Evolutionary conservation across 2,888 invertebrate species (phyloP), one percentile per base, ranked within the genome.

Genomic region (Xestia rhomboidea): DNA sequence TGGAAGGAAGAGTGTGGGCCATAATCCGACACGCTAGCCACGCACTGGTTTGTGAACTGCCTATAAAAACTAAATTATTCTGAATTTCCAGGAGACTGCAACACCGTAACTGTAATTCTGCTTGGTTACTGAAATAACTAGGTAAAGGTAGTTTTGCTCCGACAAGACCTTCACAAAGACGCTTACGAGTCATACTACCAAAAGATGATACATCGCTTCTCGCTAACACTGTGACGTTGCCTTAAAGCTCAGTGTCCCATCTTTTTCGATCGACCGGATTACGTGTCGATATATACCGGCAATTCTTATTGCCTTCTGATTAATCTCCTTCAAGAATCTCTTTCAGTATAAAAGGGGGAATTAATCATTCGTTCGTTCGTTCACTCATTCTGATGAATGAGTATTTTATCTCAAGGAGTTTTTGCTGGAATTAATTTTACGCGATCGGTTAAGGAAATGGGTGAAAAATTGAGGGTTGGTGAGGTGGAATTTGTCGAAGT

Each of bases 301-400:
- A 81, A 85, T 85, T 81, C 77, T 79, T 81, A 87, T 88, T 88
- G 83, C 88, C 77, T 77, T 87, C 78, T 72, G 75, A 82, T 84
- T 84, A 86, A 87, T 87, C 82, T 78, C 72, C 68, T 81, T 77
- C 74, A 84, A 82, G 73, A 77, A 70, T 86, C 77, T 84, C 78
- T 77, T 75, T 84, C 54, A 44, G 30, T 68, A 73, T 73, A 77
- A 75, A 82, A 73, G 70, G 41, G 34, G 34, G 62, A 80, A 85
- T 85, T 85, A 85, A 85, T 85, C 71, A 83, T 76, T 83, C 67
- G 62, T 72, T 83, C 66, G 49, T 72, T 74, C 62, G 18, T 82
- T 72, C 70, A 62, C 69, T 73, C 72, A 38, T 74, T 85, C 83
- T 76, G 76, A 79, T 82, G 70, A 73, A 86, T 73, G 69, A 78